Evolutionary conservation across 2,113 vertebrate genomes (phyloP), one percentile per base, ranked within the genome.

Genomic region (Oreochromis aureus): DNA sequence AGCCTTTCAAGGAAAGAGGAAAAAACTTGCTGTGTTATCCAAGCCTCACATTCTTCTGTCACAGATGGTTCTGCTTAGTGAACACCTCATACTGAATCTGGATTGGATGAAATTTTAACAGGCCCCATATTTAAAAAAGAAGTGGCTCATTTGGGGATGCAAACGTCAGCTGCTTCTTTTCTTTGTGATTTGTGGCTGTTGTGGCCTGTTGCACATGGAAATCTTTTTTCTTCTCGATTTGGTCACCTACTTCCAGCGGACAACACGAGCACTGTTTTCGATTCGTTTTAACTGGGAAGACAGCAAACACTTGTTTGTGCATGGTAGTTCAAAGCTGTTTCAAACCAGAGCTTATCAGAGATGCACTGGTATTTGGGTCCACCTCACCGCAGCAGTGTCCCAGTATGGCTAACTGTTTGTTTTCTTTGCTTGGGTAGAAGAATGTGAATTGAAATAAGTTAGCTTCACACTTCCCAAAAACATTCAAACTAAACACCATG

Each of bases 41-140:
- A 93, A 88, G 89, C 85, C 93, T 82, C 86, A 87, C 92, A 94
- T 95, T 95, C 93, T 86, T 94, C 16, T 5, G 81, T 73, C 89
- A 83, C 93, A 96, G 88, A 94, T 95, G 94, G 87, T 93, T 90
- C 91, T 93, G 56, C 90, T 96, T 93, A 94, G 90, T 4, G 56
- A 88, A 61, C 80, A 39, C 44, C 85, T 86, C 90, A 5, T 12
- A 32, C 88, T 78, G 79, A 63, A 78, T 78, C 51, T 32, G 84
- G 76, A 91, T 80, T 88, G 93, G 93, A 87, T 66, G 91, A 85
- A 88, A 91, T 88, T 87, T 81, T 39, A 61, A 87, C 54, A 86
- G 88, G 88, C 87, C 82, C 83, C 79, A 81, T 6, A 18, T 88
- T 83, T 86, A 46, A 89, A 85, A 34, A 90, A 88, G 69, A 91